Percentiles rank a stretch among this genome's conserved stretches.
Evolutionary conservation across 2,797 vertebrate genomes (phyloP).

Genomic region (Clangula hyemalis): DNA sequence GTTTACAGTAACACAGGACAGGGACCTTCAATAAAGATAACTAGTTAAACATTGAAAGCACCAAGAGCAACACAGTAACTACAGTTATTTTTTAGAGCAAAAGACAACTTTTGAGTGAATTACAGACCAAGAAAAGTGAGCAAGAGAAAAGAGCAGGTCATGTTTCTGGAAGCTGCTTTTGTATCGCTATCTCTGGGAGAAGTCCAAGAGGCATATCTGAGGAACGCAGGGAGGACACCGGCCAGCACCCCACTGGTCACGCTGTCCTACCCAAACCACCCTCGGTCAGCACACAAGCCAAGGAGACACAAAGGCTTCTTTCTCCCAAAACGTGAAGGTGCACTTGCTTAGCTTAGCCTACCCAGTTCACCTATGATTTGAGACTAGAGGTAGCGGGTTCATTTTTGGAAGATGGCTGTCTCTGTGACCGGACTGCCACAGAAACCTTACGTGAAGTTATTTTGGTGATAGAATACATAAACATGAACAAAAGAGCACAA

Average conservation of each 20-base stretch:
- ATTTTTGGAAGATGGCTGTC: not conserved
- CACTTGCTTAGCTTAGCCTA: not conserved
- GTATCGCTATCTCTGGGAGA: not conserved
- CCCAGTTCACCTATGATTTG: not conserved
- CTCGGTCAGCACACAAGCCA: not conserved
- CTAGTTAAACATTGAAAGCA: slow-evolving; percentile 14
- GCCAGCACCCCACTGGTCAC: not conserved
- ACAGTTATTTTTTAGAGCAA: not conserved
- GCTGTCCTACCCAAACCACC: not conserved
- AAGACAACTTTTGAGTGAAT: not conserved
- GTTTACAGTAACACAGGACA: not conserved
- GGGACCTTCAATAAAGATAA: not conserved
- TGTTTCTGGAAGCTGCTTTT: not conserved
- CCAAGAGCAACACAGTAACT: not conserved
- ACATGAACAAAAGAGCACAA: not conserved
- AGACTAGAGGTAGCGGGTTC: not conserved
- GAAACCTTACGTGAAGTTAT: not conserved
- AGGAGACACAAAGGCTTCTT: not conserved
- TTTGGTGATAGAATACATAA: not conserved
- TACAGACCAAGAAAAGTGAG: not conserved
- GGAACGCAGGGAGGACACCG: not conserved
- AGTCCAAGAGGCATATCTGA: not conserved
- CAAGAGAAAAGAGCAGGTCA: rapidly evolving
- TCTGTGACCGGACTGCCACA: not conserved
- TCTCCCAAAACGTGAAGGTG: not conserved